Base-by-base conservation (phyloP, 2,113 vertebrate species). In the Leptosomus discolor region DNA sequence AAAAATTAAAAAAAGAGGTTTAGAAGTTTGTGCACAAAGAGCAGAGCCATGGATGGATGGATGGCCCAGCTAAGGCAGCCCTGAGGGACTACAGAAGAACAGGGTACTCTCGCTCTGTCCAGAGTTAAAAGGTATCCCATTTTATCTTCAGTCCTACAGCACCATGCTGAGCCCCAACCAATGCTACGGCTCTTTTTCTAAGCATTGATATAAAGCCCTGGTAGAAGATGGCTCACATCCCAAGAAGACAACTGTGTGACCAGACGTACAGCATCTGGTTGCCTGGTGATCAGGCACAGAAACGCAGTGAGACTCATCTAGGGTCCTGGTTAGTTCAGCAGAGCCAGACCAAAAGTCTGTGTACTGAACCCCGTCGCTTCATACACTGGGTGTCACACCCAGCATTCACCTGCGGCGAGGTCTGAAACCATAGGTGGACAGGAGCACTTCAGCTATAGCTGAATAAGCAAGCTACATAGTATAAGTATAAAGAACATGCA, bases 331-430 rank as follows among this genome's bases (percentile, higher is more conserved):
- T 1, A 30, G 45, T n/a, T 93, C 9, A 37, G 21, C n/a, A 71
- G 53, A 83, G 27, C 21, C 69, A 73, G 37, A 43, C 5, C n/a
- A 57, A 15, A 87, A 81, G 32, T 5, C 56, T 39, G 43, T 2
- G 4, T 5, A 11, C 29, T 23, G 43, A 90, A 26, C 4, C 27
- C 8, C 45, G 48, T 3, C 4, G 1, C 26, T 65, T 79, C 61
- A 6, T 14, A 6, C 12, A 1, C 36, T 11, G n/a, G n/a, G 34
- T 76, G 43, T n/a, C n/a, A 30, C 9, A 27, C 16, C 29, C 45
- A 22, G 32, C 24, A 76, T 21, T 43, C 4, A 0, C 8, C 34
- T 11, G 36, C 36, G 21, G 7, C 0, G 0, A 78, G 60, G 39
- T 43, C 36, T 76, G 61, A 76, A 68, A 45, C 39, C 36, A 26